Percentiles rank a stretch among this genome's conserved stretches.
phyloP scores from a whole-genome alignment of 2,797 vertebrate species.

The Coluber constrictor region DNA sequence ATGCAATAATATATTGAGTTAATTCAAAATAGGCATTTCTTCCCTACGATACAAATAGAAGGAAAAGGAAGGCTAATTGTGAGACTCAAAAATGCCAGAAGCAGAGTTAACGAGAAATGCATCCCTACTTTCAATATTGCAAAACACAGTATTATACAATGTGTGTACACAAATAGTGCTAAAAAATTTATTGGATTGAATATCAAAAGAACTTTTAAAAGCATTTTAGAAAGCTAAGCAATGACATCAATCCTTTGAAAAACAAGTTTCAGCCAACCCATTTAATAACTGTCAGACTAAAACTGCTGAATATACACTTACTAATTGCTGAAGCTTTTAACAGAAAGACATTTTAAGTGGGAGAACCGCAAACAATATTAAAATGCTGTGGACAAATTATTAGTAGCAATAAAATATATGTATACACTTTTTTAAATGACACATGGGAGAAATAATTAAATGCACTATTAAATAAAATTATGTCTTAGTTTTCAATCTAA shows the following conservation, averaged over 20 bases:
- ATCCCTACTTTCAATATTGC: neutral
- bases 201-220: constrained; percentile 3
- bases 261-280: neutral
- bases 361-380: neutral
- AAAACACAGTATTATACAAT: neutral
- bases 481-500: neutral
- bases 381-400: neutral
- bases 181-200: constrained; percentile 11
- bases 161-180: neutral
- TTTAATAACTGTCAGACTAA: neutral
- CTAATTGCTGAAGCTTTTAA: neutral
- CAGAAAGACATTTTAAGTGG: neutral
- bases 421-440: neutral
- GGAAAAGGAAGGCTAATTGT: neutral
- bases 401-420: neutral
- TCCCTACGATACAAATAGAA: neutral
- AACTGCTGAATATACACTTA: constrained; percentile 19
- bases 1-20: neutral
- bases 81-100: neutral
- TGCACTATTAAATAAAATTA: neutral
- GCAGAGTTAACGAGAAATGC: neutral
- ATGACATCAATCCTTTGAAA: constrained; percentile 1
- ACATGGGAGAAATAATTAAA: neutral
- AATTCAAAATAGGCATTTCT: neutral
- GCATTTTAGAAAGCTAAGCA: neutral